Percentiles rank a stretch among this genome's conserved stretches.
These are phyloP conservation scores for Cardiocondyla obscurior DNA, from an alignment of 1,140 invertebrate genomes.

Conservation along the genomic window DNA sequence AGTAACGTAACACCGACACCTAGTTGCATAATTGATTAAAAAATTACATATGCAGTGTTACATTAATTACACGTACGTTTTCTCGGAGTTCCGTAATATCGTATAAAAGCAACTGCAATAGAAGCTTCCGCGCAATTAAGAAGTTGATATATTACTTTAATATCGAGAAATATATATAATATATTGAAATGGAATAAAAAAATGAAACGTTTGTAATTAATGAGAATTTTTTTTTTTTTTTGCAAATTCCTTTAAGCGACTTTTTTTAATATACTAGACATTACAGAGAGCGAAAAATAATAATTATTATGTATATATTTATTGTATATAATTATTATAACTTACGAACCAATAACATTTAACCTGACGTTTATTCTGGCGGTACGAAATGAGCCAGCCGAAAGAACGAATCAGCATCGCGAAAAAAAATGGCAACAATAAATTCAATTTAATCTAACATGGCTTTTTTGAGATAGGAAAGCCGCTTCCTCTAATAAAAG, in stretches of 20 bases:
- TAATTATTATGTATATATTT: too few species aligned
- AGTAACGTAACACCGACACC: neutral
- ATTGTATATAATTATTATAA: too few species aligned
- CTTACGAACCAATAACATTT: too few species aligned
- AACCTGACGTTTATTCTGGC: too few species aligned
- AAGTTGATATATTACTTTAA: neutral
- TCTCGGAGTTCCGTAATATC: neutral
- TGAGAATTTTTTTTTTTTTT: conserved; percentile 3
- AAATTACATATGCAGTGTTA: neutral
- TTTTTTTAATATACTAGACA: conserved; percentile 19
- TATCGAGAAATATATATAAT: neutral
- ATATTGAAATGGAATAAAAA: neutral
- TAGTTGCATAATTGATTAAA: neutral
- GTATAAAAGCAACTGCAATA: neutral
- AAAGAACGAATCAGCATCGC: too few species aligned
- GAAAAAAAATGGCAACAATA: too few species aligned
- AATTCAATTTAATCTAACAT: too few species aligned
- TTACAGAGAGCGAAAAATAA: too few species aligned
- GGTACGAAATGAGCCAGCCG: too few species aligned
- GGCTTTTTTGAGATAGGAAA: too few species aligned
- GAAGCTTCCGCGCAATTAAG: neutral
- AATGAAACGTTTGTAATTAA: conserved; percentile 25
- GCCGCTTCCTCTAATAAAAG: conserved; percentile 8
- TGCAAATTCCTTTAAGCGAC: conserved; percentile 16
- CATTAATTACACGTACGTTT: neutral